These are phyloP conservation scores for Trachurus trachurus DNA, from an alignment of 2,797 vertebrate genomes.

Conservation along the genomic window DNA sequence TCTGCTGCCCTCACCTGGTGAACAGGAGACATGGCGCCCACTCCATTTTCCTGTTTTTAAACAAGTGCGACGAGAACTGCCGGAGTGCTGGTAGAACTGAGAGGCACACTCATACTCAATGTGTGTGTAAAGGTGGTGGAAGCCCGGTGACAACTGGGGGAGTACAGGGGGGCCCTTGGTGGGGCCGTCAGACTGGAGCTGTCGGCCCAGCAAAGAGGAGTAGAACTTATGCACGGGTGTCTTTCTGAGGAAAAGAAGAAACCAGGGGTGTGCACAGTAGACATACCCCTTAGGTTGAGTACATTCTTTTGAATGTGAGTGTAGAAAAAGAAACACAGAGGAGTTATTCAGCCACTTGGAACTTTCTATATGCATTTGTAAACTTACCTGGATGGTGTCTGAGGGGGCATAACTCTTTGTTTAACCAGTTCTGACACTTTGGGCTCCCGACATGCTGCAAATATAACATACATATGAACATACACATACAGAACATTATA, in stretches of 20 bases:
- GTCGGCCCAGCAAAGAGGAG: slow-evolving; percentile 84
- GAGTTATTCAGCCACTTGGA: neutral
- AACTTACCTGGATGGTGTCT: slow-evolving; percentile 90
- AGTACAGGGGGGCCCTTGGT: slow-evolving; percentile 86
- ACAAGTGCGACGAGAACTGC: slow-evolving; percentile 95
- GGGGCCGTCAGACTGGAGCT: slow-evolving; percentile 79
- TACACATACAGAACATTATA: slow-evolving; percentile 20
- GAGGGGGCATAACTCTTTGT: slow-evolving; percentile 91
- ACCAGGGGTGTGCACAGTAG: neutral
- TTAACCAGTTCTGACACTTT: slow-evolving; percentile 96
- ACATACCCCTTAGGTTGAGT: slow-evolving; percentile 65
- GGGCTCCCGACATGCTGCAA: slow-evolving; percentile 94
- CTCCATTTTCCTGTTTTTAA: slow-evolving; percentile 98
- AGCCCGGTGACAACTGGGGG: slow-evolving; percentile 89
- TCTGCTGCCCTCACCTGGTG: slow-evolving; percentile 92
- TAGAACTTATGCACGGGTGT: slow-evolving; percentile 95
- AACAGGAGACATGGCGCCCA: slow-evolving; percentile 94
- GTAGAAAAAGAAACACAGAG: neutral
- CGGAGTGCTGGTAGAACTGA: slow-evolving; percentile 92
- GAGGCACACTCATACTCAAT: slow-evolving; percentile 95
- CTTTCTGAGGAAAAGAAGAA: slow-evolving; percentile 84
- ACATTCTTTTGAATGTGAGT: slow-evolving; percentile 1
- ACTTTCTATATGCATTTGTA: neutral
- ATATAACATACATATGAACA: slow-evolving; percentile 38
- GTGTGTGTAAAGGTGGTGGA: slow-evolving; percentile 94